Conservation (phyloP, 2,113 vertebrate genomes). For the Dicrurus megarhynchus region DNA sequence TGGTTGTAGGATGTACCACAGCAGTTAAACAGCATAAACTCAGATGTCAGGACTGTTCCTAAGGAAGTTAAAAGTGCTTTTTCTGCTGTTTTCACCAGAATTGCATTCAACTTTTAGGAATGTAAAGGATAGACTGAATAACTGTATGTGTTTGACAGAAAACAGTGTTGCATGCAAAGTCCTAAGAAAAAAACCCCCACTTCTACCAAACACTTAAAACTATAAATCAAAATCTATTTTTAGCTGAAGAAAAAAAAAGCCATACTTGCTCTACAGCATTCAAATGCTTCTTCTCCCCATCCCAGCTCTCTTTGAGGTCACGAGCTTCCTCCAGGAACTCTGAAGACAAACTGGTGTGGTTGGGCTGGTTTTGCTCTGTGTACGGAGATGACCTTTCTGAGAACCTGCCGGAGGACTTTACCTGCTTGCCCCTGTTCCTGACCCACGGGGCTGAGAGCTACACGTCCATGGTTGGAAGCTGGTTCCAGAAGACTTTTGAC, state of each 20-base stretch:
- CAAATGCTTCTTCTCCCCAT: not conserved
- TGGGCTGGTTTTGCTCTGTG: conserved; percentile 85
- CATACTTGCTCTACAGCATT: not conserved
- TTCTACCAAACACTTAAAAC: not conserved
- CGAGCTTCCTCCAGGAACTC: conserved; percentile 37
- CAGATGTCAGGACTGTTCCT: not conserved
- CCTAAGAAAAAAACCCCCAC: not conserved
- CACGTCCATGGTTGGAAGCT: conserved; percentile 77
- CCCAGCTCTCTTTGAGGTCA: conserved; percentile 7
- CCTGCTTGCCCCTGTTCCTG: conserved; percentile 87
- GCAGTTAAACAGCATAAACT: not conserved
- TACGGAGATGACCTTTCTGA: conserved; percentile 79
- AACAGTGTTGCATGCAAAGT: not conserved
- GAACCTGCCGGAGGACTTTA: conserved; percentile 78
- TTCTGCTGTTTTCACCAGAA: not conserved
- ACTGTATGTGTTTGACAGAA: not conserved
- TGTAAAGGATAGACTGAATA: not conserved
- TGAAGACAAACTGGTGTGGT: conserved; percentile 80
- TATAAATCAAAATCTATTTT: not conserved
- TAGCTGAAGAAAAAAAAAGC: not conserved
- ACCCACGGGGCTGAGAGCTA: conserved; percentile 77
- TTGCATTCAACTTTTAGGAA: not conserved
- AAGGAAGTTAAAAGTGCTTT: not conserved
- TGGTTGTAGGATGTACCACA: not conserved
- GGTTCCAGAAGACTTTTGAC: conserved; percentile 91